Percentiles rank a stretch among this genome's conserved stretches.
These are phyloP conservation scores for Meliscaeva auricollis DNA, from an alignment of 2,888 invertebrate species.

Conservation along the genomic window DNA sequence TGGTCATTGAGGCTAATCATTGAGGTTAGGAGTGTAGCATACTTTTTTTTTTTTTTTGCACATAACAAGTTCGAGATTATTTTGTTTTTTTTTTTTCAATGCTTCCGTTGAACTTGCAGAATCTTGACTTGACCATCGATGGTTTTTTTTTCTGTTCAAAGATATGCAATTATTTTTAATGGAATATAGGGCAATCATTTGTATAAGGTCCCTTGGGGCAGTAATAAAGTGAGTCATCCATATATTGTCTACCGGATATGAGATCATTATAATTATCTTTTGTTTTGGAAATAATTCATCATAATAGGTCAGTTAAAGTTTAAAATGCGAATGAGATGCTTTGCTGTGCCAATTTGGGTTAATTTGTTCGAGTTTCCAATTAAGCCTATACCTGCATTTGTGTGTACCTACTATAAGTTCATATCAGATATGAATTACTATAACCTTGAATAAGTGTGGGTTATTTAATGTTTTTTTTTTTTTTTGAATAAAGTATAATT, in stretches of 20 bases:
- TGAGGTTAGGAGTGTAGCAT: conserved; percentile 69
- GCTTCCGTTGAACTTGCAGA: conserved; percentile 16
- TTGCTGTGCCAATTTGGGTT: conserved; percentile 35
- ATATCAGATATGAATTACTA: conserved; percentile 30
- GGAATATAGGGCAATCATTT: conserved; percentile 52
- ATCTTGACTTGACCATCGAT: conserved; percentile 11
- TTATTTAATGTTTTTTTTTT: background rate
- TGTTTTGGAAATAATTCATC: background rate
- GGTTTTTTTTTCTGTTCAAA: background rate
- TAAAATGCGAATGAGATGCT: background rate
- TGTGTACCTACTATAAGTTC: background rate
- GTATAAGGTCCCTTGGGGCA: background rate
- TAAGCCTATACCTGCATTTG: background rate
- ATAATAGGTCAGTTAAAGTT: background rate
- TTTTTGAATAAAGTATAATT: conserved; percentile 3
- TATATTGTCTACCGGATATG: conserved; percentile 46
- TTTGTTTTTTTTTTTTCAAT: conserved; percentile 14
- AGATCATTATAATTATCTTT: conserved; percentile 33
- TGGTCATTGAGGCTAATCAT: conserved; percentile 74
- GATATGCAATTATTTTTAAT: conserved; percentile 20
- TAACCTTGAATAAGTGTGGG: conserved; percentile 37
- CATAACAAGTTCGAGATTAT: conserved; percentile 57
- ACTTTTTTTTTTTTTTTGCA: conserved; percentile 14
- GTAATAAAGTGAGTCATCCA: background rate
- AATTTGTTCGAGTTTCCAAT: conserved; percentile 51